phyloP scores from a whole-genome alignment of 1,140 invertebrate genomes.

The Phymorhynchus buccinoides region DNA sequence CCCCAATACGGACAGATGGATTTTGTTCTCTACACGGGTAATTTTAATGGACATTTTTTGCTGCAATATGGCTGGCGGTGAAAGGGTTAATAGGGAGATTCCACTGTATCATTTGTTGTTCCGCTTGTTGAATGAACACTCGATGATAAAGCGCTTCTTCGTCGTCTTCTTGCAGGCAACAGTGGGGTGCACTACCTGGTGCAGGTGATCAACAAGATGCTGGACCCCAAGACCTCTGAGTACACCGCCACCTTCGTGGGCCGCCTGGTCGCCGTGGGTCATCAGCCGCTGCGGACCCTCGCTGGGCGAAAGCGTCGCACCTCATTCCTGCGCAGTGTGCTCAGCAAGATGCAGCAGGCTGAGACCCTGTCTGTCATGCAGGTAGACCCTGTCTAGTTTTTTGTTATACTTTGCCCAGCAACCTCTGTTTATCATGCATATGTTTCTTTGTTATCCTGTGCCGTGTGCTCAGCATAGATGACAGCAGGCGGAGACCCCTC shows the following conservation, averaged over 20 bases:
- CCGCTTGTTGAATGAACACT: not conserved
- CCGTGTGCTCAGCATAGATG: too few species aligned
- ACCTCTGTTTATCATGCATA: too few species aligned
- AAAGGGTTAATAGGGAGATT: too few species aligned
- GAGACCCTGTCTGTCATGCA: slow-evolving; percentile 74
- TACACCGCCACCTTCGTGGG: slow-evolving; percentile 82
- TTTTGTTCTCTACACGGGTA: too few species aligned
- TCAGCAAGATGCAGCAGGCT: slow-evolving; percentile 83
- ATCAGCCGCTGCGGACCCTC: slow-evolving; percentile 78
- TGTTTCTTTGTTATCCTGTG: too few species aligned
- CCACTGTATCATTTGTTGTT: too few species aligned
- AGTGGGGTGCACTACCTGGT: slow-evolving; percentile 81
- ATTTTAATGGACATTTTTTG: too few species aligned
- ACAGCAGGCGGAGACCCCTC: too few species aligned
- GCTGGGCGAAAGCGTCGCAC: slow-evolving; percentile 82
- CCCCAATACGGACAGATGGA: too few species aligned
- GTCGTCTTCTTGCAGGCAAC: slow-evolving; percentile 72
- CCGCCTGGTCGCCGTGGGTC: slow-evolving; percentile 81
- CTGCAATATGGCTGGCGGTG: too few species aligned
- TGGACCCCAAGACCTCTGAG: slow-evolving; percentile 82
- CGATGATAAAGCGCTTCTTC: not conserved
- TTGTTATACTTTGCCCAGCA: too few species aligned
- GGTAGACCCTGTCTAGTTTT: too few species aligned
- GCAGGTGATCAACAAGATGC: slow-evolving; percentile 80
- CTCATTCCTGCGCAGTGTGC: slow-evolving; percentile 82